phyloP scores from a whole-genome alignment of 2,797 vertebrate genomes.

The Eidolon dupreanum region DNA sequence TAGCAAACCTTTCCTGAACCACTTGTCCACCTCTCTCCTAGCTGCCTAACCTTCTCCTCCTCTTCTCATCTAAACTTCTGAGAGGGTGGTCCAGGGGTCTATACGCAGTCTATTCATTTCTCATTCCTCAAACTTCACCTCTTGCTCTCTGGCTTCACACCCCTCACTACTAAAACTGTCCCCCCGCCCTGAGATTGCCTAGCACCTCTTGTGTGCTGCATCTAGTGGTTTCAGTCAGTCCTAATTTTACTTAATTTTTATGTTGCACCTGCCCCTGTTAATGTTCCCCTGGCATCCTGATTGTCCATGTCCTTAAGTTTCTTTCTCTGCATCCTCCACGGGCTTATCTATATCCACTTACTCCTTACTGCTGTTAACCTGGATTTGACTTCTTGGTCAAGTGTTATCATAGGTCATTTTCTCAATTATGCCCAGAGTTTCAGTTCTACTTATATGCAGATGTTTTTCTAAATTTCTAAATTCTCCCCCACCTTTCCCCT shows the following conservation, averaged over 20 bases:
- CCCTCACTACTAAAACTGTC: background rate
- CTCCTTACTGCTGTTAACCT: background rate
- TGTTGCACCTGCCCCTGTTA: constrained; percentile 47
- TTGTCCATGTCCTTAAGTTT: constrained; percentile 25
- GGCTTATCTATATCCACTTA: background rate
- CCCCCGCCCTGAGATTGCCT: background rate
- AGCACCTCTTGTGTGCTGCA: background rate
- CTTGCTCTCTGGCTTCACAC: constrained; percentile 16
- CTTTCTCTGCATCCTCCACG: background rate
- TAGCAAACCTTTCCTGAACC: constrained; percentile 28
- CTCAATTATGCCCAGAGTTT: background rate
- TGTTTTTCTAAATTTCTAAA: constrained; percentile 39
- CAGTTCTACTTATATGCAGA: constrained; percentile 8
- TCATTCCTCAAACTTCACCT: constrained; percentile 5
- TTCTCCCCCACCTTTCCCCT: constrained; percentile 25
- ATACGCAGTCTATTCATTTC: background rate
- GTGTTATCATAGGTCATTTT: constrained; percentile 1
- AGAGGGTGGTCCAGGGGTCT: background rate
- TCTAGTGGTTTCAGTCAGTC: constrained; percentile 4
- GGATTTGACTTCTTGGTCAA: constrained; percentile 29
- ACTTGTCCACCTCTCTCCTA: background rate
- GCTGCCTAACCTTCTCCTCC: background rate
- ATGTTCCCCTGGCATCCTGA: background rate
- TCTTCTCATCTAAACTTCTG: background rate
- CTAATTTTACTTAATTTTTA: constrained; percentile 64